Evolutionary conservation across 2,113 vertebrate genomes (phyloP).

Genomic region (Neodontobutis hainanensis): DNA sequence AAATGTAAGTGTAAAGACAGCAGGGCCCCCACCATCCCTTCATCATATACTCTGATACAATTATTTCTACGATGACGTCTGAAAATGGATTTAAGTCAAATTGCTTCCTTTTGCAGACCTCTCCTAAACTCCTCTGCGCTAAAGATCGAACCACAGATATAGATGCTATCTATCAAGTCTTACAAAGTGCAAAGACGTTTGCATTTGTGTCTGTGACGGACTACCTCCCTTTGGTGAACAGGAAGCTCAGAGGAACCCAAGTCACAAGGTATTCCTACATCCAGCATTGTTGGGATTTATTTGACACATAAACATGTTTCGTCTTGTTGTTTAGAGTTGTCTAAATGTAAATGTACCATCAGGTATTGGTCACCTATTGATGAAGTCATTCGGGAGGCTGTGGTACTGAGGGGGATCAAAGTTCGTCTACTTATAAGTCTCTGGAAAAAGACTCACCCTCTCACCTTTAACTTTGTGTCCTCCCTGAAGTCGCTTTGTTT

Average conservation of each 20-base stretch:
- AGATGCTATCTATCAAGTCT: constrained; percentile 71
- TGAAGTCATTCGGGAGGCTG: constrained; percentile 72
- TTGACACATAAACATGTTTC: constrained; percentile 3
- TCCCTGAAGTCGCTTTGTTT: constrained; percentile 70
- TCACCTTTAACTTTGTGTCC: constrained; percentile 73
- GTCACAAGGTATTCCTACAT: constrained; percentile 55
- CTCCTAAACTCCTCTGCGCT: constrained; percentile 68
- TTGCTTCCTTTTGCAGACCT: constrained; percentile 54
- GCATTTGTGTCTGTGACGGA: constrained; percentile 73
- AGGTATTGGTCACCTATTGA: constrained; percentile 73
- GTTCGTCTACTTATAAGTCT: constrained; percentile 72
- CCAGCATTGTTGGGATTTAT: background rate
- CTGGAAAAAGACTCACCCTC: constrained; percentile 72
- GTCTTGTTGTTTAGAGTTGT: background rate
- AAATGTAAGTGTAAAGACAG: no score
- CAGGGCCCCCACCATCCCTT: no score
- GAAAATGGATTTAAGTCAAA: background rate
- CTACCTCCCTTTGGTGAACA: constrained; percentile 72
- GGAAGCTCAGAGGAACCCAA: constrained; percentile 52
- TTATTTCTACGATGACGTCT: background rate
- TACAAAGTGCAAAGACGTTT: constrained; percentile 67
- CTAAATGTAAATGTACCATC: background rate
- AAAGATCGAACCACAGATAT: constrained; percentile 71
- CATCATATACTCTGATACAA: no score
- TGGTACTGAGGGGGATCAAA: constrained; percentile 61